Evolutionary conservation across 2,113 vertebrate genomes (phyloP), one percentile per base, ranked within the genome.

Genomic region (Calidris pugnax): DNA sequence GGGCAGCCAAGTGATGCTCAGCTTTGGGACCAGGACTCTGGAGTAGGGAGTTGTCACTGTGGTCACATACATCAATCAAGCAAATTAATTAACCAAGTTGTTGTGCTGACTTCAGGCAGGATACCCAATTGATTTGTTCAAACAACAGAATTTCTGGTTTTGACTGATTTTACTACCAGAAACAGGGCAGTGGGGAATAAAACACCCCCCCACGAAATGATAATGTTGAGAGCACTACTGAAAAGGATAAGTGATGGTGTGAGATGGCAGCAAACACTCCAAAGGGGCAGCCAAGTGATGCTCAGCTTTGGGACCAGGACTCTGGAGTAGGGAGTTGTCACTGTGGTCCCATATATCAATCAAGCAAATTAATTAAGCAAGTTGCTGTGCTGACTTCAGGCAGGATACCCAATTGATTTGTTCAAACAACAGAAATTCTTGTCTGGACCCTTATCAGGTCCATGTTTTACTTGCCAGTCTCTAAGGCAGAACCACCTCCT

Each of bases 201-300:
- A 95, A 53, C 10, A 35, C 74, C 2, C 4, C 24, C 32, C 57
- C 41, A 9, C 33, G 30, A 47, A 64, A 68, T 1, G 5, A 3
- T 4, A 79, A 33, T 4, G 3, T 6, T 0, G 37, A 21, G 8
- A 0, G 13, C 1, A 2, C 32, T 47, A 17, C 68, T 20, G 28
- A 16, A 67, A 91, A 83, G 28, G 4, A 0, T 6, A 68, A 75
- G 27, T 2, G 19, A 22, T 10, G 19, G 59, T n/a, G 68, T 33
- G 37, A 87, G 33, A 50, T 0, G 4, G 75, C 72, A 77, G 39
- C 57, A 76, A 68, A 76, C 14, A 4, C 23, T 72, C 75, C 26
- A 20, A 59, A 55, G 78, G 60, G 19, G 43, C 35, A 39, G 9
- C 33, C 71, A 45, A 60, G 37, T 2, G 50, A 69, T 12, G 77